Evolutionary conservation across 2,797 vertebrate species (phyloP).

Genomic region (Trachurus trachurus): DNA sequence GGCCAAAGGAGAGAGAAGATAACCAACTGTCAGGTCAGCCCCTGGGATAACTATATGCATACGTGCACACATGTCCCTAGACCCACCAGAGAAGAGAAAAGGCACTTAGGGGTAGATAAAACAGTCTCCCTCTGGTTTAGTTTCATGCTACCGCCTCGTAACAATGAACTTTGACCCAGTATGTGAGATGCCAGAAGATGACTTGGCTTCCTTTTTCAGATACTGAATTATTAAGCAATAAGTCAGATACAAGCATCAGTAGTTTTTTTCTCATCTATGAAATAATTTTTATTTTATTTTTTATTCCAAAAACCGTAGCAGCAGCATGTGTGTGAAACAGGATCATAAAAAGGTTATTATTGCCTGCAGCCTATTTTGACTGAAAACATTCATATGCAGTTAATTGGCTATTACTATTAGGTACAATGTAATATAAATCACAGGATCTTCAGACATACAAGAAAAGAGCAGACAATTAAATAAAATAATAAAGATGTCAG

Average conservation of each 20-base stretch:
- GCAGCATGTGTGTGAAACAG: neutral
- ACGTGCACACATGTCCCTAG: slow-evolving; percentile 18
- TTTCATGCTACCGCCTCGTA: neutral
- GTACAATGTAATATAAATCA: neutral
- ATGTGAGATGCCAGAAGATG: neutral
- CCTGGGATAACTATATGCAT: slow-evolving; percentile 54
- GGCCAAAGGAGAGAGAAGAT: slow-evolving; percentile 64
- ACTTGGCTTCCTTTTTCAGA: neutral
- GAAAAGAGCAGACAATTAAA: slow-evolving; percentile 1
- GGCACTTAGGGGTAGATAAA: slow-evolving; percentile 25
- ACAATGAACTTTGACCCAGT: slow-evolving; percentile 31
- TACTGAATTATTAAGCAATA: slow-evolving; percentile 23
- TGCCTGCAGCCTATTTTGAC: neutral
- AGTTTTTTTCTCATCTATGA: neutral
- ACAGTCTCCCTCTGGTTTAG: slow-evolving; percentile 30
- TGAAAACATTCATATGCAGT: neutral
- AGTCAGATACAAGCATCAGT: neutral
- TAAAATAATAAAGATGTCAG: slow-evolving; percentile 32
- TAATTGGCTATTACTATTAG: neutral
- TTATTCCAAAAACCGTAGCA: neutral
- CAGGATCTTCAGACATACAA: neutral
- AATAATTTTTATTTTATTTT: neutral
- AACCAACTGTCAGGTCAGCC: slow-evolving; percentile 63
- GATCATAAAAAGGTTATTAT: neutral
- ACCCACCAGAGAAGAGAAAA: slow-evolving; percentile 27